Conservation (phyloP, 2,888 invertebrate genomes). For the Fragum sueziense region DNA sequence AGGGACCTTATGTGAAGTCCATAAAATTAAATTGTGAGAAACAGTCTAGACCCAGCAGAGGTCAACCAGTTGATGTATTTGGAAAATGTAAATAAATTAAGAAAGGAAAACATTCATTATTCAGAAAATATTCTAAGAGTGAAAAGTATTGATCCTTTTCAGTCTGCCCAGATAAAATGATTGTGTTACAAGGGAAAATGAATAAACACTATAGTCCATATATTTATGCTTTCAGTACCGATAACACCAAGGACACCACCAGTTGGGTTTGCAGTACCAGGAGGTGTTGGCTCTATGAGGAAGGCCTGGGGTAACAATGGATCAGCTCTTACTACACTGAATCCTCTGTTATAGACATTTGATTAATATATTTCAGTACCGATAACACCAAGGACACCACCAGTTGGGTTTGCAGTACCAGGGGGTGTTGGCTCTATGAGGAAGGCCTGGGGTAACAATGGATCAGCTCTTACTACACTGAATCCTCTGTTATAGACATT, state of each 20-base stretch:
- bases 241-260: conserved; percentile 48
- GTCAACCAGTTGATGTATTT: too few relatives aligned
- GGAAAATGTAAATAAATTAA: too few relatives aligned
- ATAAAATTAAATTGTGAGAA: too few relatives aligned
- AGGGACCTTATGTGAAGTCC: too few relatives aligned
- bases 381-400: conserved; percentile 45
- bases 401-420: conserved; percentile 21
- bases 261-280: conserved; percentile 15
- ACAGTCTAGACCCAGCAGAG: too few relatives aligned
- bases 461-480: conserved; percentile 43
- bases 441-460: conserved; percentile 62
- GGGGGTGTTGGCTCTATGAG: conserved; percentile 46
- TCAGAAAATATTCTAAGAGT: too few relatives aligned
- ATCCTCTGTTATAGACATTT: too few relatives aligned
- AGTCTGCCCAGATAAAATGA: too few relatives aligned
- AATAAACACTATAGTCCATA: too few relatives aligned
- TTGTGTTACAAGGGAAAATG: too few relatives aligned
- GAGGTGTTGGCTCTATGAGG: conserved; percentile 48
- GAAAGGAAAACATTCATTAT: too few relatives aligned
- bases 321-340: conserved; percentile 47
- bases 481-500: conserved; percentile 58
- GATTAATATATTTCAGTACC: conserved; percentile 33
- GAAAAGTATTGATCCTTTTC: too few relatives aligned
- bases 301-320: conserved; percentile 62
- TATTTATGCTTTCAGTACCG: conserved; percentile 37